Percentiles rank a stretch among this genome's conserved stretches.
phyloP scores from a whole-genome alignment of 2,797 vertebrate species.

The Trachurus trachurus region DNA sequence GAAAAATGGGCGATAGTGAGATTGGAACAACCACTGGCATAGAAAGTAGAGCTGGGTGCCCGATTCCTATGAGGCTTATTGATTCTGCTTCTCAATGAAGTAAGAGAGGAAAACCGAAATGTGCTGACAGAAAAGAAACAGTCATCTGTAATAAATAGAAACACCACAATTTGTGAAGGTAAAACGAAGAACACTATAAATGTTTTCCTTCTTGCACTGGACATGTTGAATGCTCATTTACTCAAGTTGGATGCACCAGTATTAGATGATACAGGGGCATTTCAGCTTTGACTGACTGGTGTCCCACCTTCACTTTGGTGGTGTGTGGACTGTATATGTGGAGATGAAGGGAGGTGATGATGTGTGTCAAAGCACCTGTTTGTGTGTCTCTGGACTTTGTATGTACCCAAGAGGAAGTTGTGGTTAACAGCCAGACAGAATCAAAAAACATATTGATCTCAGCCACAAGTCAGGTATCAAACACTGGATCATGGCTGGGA shows the following conservation, averaged over 20 bases:
- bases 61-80: not conserved
- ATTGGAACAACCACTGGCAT: constrained; percentile 24
- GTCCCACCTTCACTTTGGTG: too few relatives aligned
- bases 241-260: too few relatives aligned
- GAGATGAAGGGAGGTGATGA: not conserved
- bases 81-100: not conserved
- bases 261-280: too few relatives aligned
- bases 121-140: not conserved
- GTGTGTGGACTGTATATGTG: not conserved
- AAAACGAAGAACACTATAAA: too few relatives aligned
- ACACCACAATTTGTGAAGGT: too few relatives aligned
- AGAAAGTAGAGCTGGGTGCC: not conserved
- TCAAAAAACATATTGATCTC: constrained; percentile 66
- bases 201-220: too few relatives aligned
- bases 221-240: too few relatives aligned
- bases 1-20: constrained; percentile 7
- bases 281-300: too few relatives aligned
- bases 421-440: constrained; percentile 35
- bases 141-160: too few relatives aligned
- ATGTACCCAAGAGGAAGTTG: constrained; percentile 21
- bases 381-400: constrained; percentile 25
- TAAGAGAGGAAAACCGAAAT: not conserved
- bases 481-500: constrained; percentile 75
- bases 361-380: constrained; percentile 22
- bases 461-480: constrained; percentile 63